phyloP scores from a whole-genome alignment of 2,797 vertebrate species.

The Mormyrus hasselquistii region DNA sequence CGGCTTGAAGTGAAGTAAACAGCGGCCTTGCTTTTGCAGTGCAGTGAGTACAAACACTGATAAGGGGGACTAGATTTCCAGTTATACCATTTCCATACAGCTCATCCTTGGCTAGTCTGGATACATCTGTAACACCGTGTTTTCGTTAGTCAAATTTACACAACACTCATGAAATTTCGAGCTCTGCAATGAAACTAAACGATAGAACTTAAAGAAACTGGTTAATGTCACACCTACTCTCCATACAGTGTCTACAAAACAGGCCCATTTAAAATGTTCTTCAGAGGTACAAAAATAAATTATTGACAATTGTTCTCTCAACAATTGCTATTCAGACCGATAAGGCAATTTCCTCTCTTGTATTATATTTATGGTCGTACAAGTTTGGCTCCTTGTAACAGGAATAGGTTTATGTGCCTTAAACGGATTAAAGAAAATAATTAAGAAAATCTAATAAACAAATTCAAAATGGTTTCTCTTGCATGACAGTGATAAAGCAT shows the following conservation, averaged over 20 bases:
- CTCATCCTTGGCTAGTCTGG: neutral
- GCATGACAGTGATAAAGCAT: neutral
- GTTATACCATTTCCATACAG: neutral
- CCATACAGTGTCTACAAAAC: slow-evolving; percentile 20
- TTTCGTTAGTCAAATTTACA: neutral
- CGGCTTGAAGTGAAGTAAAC: neutral
- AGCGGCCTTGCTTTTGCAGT: neutral
- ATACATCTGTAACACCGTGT: neutral
- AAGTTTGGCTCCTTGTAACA: slow-evolving; percentile 1
- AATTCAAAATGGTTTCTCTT: neutral
- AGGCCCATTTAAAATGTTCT: slow-evolving; percentile 25
- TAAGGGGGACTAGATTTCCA: neutral
- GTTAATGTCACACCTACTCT: neutral
- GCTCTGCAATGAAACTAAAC: neutral
- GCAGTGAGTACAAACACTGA: neutral
- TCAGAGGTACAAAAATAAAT: slow-evolving; percentile 32
- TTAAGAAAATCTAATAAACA: neutral
- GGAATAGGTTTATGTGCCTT: neutral
- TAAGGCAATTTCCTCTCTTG: slow-evolving; percentile 11
- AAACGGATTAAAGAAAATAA: neutral
- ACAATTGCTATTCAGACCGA: slow-evolving; percentile 12
- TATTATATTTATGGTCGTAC: neutral
- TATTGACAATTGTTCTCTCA: slow-evolving; percentile 16
- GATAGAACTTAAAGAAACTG: neutral
- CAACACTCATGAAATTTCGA: neutral